Conservation (phyloP, 2,113 vertebrate species). For the Propithecus coquereli region DNA sequence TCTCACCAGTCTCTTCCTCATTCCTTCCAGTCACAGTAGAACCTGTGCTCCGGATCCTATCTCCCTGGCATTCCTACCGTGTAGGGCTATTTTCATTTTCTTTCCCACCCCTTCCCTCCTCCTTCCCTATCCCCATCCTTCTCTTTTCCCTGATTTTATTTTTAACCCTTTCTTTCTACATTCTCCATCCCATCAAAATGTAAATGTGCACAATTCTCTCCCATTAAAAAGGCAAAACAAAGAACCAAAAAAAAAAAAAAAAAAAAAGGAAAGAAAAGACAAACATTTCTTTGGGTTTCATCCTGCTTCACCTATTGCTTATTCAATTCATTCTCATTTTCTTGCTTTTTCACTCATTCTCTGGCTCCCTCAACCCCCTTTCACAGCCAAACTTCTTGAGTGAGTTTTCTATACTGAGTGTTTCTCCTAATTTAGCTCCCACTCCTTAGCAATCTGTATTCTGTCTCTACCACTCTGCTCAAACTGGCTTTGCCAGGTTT, state of each 20-base stretch:
- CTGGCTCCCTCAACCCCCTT: not conserved
- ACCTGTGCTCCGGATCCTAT: not conserved
- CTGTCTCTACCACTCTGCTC: not conserved
- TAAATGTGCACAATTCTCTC: not conserved
- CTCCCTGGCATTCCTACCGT: not conserved
- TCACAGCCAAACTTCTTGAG: not conserved
- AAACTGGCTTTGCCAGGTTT: slow-evolving; percentile 21
- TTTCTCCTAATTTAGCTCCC: not conserved
- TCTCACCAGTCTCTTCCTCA: not conserved
- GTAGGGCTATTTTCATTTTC: not conserved
- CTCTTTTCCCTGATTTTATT: not conserved
- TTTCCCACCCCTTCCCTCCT: not conserved
- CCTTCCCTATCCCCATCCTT: no score
- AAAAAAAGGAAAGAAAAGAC: not conserved
- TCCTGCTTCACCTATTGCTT: not conserved
- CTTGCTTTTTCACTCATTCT: not conserved
- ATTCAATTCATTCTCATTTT: not conserved
- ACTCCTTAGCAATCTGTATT: not conserved
- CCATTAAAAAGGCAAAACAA: not conserved
- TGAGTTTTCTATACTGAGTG: not conserved
- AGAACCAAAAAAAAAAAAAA: not conserved
- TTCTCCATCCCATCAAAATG: not conserved
- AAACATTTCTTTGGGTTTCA: not conserved
- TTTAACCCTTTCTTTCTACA: not conserved
- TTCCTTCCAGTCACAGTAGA: not conserved